Base-by-base conservation (phyloP, 2,888 invertebrate species). In the Merodon equestris region DNA sequence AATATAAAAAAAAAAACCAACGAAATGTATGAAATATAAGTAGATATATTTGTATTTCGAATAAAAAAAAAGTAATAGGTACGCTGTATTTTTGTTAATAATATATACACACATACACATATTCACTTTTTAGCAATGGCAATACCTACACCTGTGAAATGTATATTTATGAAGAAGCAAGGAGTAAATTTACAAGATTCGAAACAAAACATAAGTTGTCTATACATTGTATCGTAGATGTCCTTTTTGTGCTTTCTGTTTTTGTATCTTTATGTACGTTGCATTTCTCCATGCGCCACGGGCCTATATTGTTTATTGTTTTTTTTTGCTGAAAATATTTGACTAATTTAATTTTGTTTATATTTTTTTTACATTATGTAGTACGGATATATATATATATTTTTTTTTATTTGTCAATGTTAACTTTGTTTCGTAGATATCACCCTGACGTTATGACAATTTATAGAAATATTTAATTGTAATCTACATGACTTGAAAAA, bases 241-340 rank as follows among this genome's bases (percentile, higher is more conserved):
- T 70, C n/a, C n/a, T n/a, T n/a, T n/a, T n/a, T n/a, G n/a, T n/a
- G n/a, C n/a, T n/a, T n/a, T n/a, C 53, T 64, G 14, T 47, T 63
- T 57, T 63, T 77, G 77, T 72, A 72, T 61, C 72, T 72, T 57
- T 77, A 67, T 72, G 67, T 68, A 67, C 51, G 60, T 73, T 63
- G 77, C 77, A 77, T 77, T 77, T 77, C 61, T 67, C 67, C 45
- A 42, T 56, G 71, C 54, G 44, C 67, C 67, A 48, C 51, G 7
- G 47, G 61, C 54, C 54, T 54, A 36, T 57, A 44, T 56, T 66
- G 44, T 47, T 48, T 60, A 27, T 50, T 38, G 42, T 54, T 34
- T 63, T 42, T 45, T 61, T 66, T 63, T 66, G 57, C 67, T 77
- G 77, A 57, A 77, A 44, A 14, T 73, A 77, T 61, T 72, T 72